These are phyloP conservation scores for Equus przewalskii DNA, from an alignment of 2,113 vertebrate species.

Conservation along the genomic window DNA sequence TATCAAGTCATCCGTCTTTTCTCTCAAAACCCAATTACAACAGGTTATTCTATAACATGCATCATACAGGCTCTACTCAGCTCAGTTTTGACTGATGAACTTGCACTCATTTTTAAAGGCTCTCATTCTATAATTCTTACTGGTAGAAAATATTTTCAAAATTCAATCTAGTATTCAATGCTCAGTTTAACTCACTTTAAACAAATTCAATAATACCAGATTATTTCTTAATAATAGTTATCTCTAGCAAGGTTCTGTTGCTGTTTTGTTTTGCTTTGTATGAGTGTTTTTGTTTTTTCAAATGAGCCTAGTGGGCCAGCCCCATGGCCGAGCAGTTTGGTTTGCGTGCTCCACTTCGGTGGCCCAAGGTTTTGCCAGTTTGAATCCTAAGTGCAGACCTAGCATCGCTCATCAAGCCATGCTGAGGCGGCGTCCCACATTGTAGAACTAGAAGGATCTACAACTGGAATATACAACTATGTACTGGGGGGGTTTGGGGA, in stretches of 20 bases:
- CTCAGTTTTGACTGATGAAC: not conserved
- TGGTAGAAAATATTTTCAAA: not conserved
- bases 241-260: not conserved
- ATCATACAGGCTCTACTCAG: not conserved
- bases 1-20: not conserved
- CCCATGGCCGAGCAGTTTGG: too few species aligned
- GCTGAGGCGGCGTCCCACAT: too few species aligned
- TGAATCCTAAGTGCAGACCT: too few species aligned
- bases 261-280: not conserved
- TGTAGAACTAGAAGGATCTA: too few species aligned
- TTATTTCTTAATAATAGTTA: not conserved
- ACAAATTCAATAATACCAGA: not conserved
- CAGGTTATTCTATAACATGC: not conserved
- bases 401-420: too few species aligned
- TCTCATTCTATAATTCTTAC: not conserved
- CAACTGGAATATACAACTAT: too few species aligned
- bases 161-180: not conserved
- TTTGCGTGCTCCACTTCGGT: too few species aligned
- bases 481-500: too few species aligned
- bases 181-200: not conserved
- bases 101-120: not conserved
- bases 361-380: too few species aligned
- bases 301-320: not conserved
- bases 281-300: not conserved
- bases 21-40: not conserved